Evolutionary conservation across 2,797 vertebrate genomes (phyloP), one percentile per base, ranked within the genome.

Genomic region (Phalloptychus januarius): DNA sequence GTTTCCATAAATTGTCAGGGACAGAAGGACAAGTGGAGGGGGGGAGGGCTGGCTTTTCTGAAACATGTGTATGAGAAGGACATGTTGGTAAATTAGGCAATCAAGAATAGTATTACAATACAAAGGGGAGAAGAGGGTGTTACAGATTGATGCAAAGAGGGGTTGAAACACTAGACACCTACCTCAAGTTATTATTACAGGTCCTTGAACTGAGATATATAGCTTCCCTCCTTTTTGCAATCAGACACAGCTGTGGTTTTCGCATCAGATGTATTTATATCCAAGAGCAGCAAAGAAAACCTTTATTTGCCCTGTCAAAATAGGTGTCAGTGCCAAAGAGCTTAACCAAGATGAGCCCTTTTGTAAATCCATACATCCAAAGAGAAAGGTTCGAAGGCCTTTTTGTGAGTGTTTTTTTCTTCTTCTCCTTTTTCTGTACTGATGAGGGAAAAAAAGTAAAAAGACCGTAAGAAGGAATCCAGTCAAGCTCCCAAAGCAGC

Each of bases 181-280:
- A 97, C 97, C 97, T 97, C 95, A 91, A 95, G 87, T 94, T 90
- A 93, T 91, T 92, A 90, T 94, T 93, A 95, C 94, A 95, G 94
- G 94, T 96, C 95, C 96, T 93, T 95, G 90, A 86, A 92, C 87
- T 91, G 87, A 92, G 91, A 91, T 92, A 87, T 89, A 93, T 88
- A 92, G 86, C 85, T 91, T 92, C 86, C 87, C 85, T 94, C 93
- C 89, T 91, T 94, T 95, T 95, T 95, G 91, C 89, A 93, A 94
- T 93, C 90, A 93, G 86, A 94, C 89, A 89, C 75, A 92, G 91
- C 85, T 87, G 91, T 85, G 88, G 90, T 86, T 89, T 91, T 93
- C 86, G 88, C 85, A 91, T 91, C 89, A 90, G 92, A 89, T 85
- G 92, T 80, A 91, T 87, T 87, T 95, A 94, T 92, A 94, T 95